Base-by-base conservation (phyloP, 2,888 invertebrate species). In the Glaucopsyche alexis region DNA sequence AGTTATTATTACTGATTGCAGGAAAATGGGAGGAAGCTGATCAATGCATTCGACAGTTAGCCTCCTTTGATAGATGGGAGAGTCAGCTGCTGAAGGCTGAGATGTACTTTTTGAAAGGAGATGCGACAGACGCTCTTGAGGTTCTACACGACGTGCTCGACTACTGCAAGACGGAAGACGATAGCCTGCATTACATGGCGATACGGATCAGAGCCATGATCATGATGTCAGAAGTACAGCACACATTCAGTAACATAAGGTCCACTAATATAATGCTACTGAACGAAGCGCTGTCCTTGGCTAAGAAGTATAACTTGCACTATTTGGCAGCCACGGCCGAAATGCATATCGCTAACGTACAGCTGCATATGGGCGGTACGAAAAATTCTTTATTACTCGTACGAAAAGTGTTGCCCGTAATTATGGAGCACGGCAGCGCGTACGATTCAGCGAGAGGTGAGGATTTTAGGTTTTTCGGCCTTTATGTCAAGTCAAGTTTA, bases 391-490 rank as follows among this genome's bases (percentile, higher is more conserved):
- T 97, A 73, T 91, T 94, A 76, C 90, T 96, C 13, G 94, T 96
- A 0, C 95, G 96, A 77, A 94, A 95, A 85, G 94, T 95, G 73
- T 93, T 97, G 80, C 94, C 96, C 8, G 93, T 94, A 47, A 94
- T 97, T 70, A 94, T 97, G 84, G 95, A 97, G 0, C 96, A 98
- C 82, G 98, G 98, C 1, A 96, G 96, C 16, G 93, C 95, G 38
- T 97, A 95, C 80, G 98, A 98, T 84, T 95, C 96, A 81, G 97
- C 96, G 1, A 95, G 96, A 88, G 96, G 93, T 93, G 82, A 79
- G 67, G n/a, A 42, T 16, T 71, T 50, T n/a, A 49, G 38, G 29
- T 70, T n/a, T 9, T 49, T 55, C 16, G 5, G 14, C 7, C 49
- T 49, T n/a, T n/a, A n/a, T n/a, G n/a, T n/a, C n/a, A n/a, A n/a